Percentiles rank a stretch among this genome's conserved stretches.
phyloP scores from a whole-genome alignment of 2,888 invertebrate species.

The Cheilosia impressa region DNA sequence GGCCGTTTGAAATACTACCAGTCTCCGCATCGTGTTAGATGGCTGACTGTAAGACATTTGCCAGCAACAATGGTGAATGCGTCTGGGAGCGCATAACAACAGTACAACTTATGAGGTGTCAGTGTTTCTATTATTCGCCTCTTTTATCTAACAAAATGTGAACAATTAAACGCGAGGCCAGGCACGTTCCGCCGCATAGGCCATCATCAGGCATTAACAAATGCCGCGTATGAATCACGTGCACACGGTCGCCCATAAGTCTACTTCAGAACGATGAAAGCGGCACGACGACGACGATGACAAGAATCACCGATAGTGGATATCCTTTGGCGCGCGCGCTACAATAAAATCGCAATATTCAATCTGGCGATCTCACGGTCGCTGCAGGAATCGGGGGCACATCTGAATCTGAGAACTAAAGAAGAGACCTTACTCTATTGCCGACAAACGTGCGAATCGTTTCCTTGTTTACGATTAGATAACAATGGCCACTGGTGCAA shows the following conservation, averaged over 20 bases:
- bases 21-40: background rate
- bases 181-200: conserved; percentile 2
- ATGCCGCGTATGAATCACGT: conserved; percentile 64
- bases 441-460: conserved; percentile 73
- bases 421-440: conserved; percentile 1
- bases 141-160: conserved; percentile 32
- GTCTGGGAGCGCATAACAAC: background rate
- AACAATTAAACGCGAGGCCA: conserved; percentile 46
- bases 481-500: conserved; percentile 54
- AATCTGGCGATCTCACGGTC: conserved; percentile 66
- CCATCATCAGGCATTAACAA: conserved; percentile 42
- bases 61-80: conserved; percentile 4
- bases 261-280: conserved; percentile 72
- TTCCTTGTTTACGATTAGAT: conserved; percentile 74
- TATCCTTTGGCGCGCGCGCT: conserved; percentile 32
- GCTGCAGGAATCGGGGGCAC: background rate
- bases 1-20: background rate
- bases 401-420: conserved; percentile 26
- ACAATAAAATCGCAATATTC: conserved; percentile 62
- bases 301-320: conserved; percentile 53
- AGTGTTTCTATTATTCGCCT: conserved; percentile 49
- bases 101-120: conserved; percentile 54
- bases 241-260: conserved; percentile 63
- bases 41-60: conserved; percentile 1
- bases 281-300: conserved; percentile 65